Evolutionary conservation across 1,140 invertebrate genomes (phyloP).

Genomic region (Nasonia giraulti): DNA sequence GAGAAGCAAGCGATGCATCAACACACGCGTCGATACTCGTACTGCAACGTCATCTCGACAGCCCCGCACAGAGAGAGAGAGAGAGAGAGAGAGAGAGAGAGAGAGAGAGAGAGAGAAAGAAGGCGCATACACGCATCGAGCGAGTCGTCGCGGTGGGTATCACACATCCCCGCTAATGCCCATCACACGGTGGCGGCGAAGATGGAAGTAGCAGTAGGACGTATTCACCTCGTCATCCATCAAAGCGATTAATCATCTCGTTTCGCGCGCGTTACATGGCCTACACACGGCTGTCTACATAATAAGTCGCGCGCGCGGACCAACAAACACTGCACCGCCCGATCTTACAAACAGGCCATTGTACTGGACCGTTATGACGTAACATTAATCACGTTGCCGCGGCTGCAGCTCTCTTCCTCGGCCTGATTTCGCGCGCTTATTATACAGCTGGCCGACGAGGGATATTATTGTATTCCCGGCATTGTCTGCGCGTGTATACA

Average conservation of each 20-base stretch:
- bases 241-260: slow-evolving; percentile 43
- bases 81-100: too few relatives aligned
- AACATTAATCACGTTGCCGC: slow-evolving; percentile 43
- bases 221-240: slow-evolving; percentile 44
- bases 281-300: neutral
- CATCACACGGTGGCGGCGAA: slow-evolving; percentile 4
- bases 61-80: neutral
- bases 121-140: neutral
- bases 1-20: neutral
- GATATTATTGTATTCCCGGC: neutral
- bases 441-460: too few relatives aligned
- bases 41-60: neutral
- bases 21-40: neutral
- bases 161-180: neutral
- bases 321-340: slow-evolving; percentile 20
- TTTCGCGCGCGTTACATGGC: neutral
- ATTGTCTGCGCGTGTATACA: neutral
- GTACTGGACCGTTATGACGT: neutral
- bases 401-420: neutral
- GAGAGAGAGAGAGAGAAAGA: too few relatives aligned
- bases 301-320: slow-evolving; percentile 7
- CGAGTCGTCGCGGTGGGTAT: slow-evolving; percentile 6
- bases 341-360: slow-evolving; percentile 46
- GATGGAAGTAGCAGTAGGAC: neutral
- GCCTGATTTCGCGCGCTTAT: slow-evolving; percentile 12